Evolutionary conservation across 2,113 vertebrate species (phyloP).

Genomic region (Struthio camelus): DNA sequence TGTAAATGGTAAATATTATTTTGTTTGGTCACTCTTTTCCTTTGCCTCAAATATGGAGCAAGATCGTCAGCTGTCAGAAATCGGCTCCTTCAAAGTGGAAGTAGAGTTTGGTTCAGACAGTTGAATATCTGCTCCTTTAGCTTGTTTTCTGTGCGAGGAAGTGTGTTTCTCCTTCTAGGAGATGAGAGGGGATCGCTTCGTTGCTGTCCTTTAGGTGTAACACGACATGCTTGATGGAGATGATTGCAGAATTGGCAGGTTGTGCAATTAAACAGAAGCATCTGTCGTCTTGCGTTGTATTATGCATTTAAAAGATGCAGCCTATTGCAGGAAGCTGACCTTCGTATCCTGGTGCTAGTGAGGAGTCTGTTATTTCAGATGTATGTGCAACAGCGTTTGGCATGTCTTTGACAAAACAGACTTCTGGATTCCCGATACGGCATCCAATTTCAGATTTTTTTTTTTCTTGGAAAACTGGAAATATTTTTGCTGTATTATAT

Average conservation of each 20-base stretch:
- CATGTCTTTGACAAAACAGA: neutral
- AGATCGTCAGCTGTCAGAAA: neutral
- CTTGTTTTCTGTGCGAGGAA: neutral
- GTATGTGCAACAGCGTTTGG: neutral
- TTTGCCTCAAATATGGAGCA: neutral
- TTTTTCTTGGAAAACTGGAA: neutral
- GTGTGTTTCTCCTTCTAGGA: neutral
- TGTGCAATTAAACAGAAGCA: neutral
- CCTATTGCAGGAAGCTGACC: neutral
- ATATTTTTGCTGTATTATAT: neutral
- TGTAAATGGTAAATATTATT: neutral
- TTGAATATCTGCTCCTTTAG: neutral
- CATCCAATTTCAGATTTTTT: neutral
- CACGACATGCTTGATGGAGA: neutral
- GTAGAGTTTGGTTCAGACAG: accelerated
- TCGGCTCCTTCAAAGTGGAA: neutral
- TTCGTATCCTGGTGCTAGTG: neutral
- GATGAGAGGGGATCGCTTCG: neutral
- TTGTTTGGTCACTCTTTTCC: neutral
- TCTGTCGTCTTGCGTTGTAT: neutral
- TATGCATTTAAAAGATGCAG: neutral
- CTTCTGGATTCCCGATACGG: neutral
- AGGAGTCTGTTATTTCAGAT: neutral
- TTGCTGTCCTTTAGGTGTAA: neutral
- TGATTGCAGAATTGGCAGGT: neutral